These are phyloP conservation scores for Meleagris gallopavo DNA, from an alignment of 2,113 vertebrate genomes.

Conservation along the genomic window DNA sequence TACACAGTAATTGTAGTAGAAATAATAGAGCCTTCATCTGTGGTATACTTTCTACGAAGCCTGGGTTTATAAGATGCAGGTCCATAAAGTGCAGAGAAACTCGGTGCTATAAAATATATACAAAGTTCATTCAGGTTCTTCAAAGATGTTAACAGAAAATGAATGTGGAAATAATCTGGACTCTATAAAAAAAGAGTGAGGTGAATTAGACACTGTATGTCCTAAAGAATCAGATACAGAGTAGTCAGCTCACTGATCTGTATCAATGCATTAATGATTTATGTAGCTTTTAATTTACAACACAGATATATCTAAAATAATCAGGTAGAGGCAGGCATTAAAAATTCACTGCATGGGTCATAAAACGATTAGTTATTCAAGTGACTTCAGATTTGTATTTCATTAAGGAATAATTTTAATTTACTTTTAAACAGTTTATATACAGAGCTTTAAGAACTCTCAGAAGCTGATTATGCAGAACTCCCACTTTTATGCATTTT, in stretches of 20 bases:
- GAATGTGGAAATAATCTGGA: constrained; percentile 35
- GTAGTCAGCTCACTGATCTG: constrained; percentile 79
- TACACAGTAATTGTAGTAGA: neutral
- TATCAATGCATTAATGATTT: constrained; percentile 84
- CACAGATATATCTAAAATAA: constrained; percentile 84
- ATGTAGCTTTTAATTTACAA: constrained; percentile 84
- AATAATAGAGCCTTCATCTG: neutral
- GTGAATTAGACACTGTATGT: constrained; percentile 61
- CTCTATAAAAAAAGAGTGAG: constrained; percentile 61
- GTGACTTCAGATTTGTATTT: constrained; percentile 84
- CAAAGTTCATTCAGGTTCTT: neutral
- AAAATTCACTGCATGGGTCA: constrained; percentile 84
- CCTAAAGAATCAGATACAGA: constrained; percentile 75
- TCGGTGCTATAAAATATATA: neutral
- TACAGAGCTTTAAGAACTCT: constrained; percentile 82
- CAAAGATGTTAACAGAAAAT: constrained; percentile 25
- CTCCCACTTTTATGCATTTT: constrained; percentile 75
- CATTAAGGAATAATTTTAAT: constrained; percentile 87
- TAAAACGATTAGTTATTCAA: constrained; percentile 84
- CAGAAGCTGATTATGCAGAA: constrained; percentile 76
- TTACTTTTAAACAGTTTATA: constrained; percentile 85
- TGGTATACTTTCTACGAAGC: neutral
- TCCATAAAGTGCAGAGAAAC: neutral
- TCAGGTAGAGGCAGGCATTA: constrained; percentile 81
- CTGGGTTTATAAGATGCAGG: neutral